Percentiles rank a stretch among this genome's conserved stretches.
phyloP scores from a whole-genome alignment of 2,797 vertebrate genomes.

The Ibycter americanus region DNA sequence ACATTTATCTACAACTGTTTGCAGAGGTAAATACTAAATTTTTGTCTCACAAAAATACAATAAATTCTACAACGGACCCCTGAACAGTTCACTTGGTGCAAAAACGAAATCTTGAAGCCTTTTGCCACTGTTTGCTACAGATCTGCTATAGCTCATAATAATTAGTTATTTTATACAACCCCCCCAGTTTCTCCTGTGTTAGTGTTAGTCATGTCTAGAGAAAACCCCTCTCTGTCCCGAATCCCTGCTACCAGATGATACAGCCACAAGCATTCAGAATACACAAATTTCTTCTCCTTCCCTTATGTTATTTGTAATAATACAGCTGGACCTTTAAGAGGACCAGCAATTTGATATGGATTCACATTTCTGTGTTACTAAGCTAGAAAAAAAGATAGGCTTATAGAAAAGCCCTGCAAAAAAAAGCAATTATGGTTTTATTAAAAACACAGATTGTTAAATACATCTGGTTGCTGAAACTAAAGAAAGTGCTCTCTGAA shows the following conservation, averaged over 20 bases:
- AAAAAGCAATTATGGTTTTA: conserved; percentile 64
- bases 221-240: not conserved
- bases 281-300: not conserved
- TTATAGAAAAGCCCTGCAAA: conserved; percentile 15
- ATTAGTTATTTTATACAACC: not conserved
- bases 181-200: not conserved
- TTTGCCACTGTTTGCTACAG: not conserved
- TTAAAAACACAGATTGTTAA: conserved; percentile 71
- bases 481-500: conserved; percentile 64
- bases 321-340: not conserved
- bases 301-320: not conserved
- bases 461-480: conserved; percentile 69
- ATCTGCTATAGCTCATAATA: not conserved
- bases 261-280: not conserved
- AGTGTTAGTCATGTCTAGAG: not conserved
- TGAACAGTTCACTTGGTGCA: not conserved
- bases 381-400: conserved; percentile 11
- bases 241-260: not conserved
- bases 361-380: conserved; percentile 25
- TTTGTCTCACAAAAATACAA: not conserved
- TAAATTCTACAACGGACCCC: not conserved
- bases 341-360: not conserved
- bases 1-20: not conserved
- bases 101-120: not conserved
- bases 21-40: not conserved